These are phyloP conservation scores for Mallotus villosus DNA, from an alignment of 2,797 vertebrate species.

Conservation along the genomic window DNA sequence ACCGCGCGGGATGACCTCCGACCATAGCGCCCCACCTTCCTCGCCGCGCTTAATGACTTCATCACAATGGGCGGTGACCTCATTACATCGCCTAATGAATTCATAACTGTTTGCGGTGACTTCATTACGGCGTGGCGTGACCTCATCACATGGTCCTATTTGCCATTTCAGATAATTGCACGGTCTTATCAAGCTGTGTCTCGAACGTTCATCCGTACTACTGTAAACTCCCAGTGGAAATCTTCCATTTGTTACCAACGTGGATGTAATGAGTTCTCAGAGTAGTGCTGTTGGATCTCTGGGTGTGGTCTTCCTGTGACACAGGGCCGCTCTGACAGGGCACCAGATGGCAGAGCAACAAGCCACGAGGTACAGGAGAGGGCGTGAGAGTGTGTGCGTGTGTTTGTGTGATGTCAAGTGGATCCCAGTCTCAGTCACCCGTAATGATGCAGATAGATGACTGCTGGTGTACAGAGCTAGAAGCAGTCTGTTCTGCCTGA, in stretches of 20 bases:
- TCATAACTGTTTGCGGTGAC: not conserved
- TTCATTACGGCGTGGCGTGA: not conserved
- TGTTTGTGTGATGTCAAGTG: not conserved
- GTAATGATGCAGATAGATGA: too few species aligned
- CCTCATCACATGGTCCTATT: too few species aligned
- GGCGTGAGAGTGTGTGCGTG: not conserved
- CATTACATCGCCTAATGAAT: not conserved
- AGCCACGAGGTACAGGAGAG: not conserved
- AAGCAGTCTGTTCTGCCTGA: too few species aligned
- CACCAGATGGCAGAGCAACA: not conserved
- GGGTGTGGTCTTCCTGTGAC: not conserved
- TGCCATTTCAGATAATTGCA: too few species aligned
- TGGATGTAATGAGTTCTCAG: too few species aligned
- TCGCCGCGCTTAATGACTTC: not conserved
- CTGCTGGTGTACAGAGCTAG: not conserved
- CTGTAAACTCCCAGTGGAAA: too few species aligned
- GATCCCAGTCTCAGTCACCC: too few species aligned
- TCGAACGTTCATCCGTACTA: too few species aligned
- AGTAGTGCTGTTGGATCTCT: too few species aligned
- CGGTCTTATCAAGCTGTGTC: too few species aligned
- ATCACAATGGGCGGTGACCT: constrained; percentile 1
- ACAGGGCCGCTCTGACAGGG: not conserved
- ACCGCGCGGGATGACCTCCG: not conserved
- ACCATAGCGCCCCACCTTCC: not conserved
- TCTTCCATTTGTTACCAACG: too few species aligned